A percentile compares a stretch with the other conserved stretches of the same genome.
Conservation (phyloP, 2,888 invertebrate genomes). For the Meiosimyza platycephala region DNA sequence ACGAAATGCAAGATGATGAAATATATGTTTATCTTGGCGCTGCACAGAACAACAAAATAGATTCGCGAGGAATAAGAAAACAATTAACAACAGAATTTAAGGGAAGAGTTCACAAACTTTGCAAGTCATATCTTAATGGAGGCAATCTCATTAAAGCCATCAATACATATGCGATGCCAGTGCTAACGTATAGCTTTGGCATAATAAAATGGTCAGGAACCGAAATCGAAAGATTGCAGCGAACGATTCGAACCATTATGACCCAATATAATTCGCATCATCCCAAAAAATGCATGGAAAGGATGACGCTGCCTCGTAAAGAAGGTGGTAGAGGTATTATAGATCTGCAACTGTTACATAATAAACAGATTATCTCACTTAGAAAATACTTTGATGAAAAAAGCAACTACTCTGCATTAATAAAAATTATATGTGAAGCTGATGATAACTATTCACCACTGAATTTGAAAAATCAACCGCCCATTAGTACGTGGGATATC, state of each 20-base stretch:
- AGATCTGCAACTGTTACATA: conserved; percentile 4
- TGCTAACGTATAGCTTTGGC: too few species aligned
- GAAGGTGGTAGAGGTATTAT: conserved; percentile 18
- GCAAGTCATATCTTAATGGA: too few species aligned
- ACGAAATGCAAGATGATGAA: background rate
- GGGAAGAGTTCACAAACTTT: too few species aligned
- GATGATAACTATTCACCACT: conserved; percentile 26
- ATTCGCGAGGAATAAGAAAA: background rate
- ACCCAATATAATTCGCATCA: conserved; percentile 22
- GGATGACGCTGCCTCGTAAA: conserved; percentile 14
- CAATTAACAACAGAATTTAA: background rate
- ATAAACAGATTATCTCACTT: conserved; percentile 11
- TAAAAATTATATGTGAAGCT: background rate
- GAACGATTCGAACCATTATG: conserved; percentile 7
- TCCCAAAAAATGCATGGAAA: conserved; percentile 16
- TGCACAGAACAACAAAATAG: background rate
- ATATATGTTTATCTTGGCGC: background rate
- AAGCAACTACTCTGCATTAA: background rate
- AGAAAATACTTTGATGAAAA: conserved; percentile 12
- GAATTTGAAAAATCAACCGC: background rate
- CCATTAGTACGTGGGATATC: accelerated
- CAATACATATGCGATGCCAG: too few species aligned
- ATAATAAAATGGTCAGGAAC: background rate
- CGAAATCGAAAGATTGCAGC: background rate
- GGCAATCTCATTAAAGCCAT: too few species aligned